phyloP scores from a whole-genome alignment of 2,113 vertebrate genomes.

The Heliornis fulica region DNA sequence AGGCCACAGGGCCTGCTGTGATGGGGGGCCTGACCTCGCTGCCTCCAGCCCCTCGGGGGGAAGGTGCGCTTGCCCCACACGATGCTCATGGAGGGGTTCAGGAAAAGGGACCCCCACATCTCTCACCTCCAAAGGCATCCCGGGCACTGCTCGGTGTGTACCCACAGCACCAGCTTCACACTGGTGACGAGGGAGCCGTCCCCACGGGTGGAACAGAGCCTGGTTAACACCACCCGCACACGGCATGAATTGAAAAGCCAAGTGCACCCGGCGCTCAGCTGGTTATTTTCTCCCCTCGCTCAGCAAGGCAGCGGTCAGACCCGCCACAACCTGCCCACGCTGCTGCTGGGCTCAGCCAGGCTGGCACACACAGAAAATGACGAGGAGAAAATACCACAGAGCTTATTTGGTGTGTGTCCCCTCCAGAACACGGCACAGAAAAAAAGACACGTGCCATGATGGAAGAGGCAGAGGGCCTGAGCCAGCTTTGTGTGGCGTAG shows the following conservation, averaged over 20 bases:
- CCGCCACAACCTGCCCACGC: background rate
- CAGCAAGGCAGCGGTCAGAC: background rate
- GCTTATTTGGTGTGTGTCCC: background rate
- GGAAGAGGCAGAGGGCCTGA: background rate
- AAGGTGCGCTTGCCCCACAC: background rate
- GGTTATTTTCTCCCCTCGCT: background rate
- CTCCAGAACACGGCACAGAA: background rate
- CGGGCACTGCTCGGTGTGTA: background rate
- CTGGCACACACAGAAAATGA: background rate
- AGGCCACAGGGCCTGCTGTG: no score
- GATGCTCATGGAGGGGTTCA: background rate
- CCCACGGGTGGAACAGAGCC: accelerated
- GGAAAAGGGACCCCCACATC: no score
- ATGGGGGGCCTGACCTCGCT: no score
- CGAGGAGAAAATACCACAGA: background rate
- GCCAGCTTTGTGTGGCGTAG: background rate
- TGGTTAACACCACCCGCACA: background rate
- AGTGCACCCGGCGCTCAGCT: background rate
- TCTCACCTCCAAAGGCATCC: background rate
- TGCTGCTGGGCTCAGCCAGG: background rate
- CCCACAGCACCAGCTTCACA: background rate
- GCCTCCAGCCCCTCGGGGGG: no score
- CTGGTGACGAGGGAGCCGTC: background rate
- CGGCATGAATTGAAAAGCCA: background rate
- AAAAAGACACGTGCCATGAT: accelerated